A percentile compares a stretch with the other conserved stretches of the same genome.
Conservation (phyloP, 1,140 invertebrate species). For the Lasaia peninsularis region DNA sequence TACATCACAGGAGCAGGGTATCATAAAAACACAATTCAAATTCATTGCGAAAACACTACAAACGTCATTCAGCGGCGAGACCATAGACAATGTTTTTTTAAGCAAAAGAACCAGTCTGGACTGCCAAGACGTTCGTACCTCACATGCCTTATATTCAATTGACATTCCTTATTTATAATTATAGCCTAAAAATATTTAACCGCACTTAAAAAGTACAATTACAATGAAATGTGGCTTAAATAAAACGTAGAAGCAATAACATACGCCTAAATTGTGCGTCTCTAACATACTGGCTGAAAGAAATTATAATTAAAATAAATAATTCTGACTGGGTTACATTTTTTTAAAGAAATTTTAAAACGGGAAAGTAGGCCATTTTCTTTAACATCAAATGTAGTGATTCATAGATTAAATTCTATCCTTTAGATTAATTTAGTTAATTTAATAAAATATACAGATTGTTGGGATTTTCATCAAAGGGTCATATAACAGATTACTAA, state of each 20-base stretch:
- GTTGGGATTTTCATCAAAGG: too few species aligned
- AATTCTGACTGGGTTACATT: not conserved
- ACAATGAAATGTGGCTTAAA: not conserved
- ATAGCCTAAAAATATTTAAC: conserved; percentile 37
- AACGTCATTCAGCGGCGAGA: conserved; percentile 19
- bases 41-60: conserved; percentile 44
- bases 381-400: not conserved
- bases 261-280: conserved; percentile 19
- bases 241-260: conserved; percentile 7
- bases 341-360: not conserved
- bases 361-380: not conserved
- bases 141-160: conserved; percentile 46
- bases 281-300: not conserved
- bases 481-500: too few species aligned
- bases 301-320: not conserved
- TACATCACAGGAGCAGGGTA: conserved; percentile 76
- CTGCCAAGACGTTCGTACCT: conserved; percentile 23
- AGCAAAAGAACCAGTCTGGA: conserved; percentile 30
- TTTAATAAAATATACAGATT: too few species aligned
- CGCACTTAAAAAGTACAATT: conserved; percentile 6
- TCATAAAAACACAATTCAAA: conserved; percentile 66
- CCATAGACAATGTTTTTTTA: conserved; percentile 24
- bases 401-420: too few species aligned
- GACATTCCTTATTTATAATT: conserved; percentile 63
- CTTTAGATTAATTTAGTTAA: too few species aligned